Evolutionary conservation across 2,797 vertebrate genomes (phyloP), one percentile per base, ranked within the genome.

Genomic region (Peromyscus attwateri): DNA sequence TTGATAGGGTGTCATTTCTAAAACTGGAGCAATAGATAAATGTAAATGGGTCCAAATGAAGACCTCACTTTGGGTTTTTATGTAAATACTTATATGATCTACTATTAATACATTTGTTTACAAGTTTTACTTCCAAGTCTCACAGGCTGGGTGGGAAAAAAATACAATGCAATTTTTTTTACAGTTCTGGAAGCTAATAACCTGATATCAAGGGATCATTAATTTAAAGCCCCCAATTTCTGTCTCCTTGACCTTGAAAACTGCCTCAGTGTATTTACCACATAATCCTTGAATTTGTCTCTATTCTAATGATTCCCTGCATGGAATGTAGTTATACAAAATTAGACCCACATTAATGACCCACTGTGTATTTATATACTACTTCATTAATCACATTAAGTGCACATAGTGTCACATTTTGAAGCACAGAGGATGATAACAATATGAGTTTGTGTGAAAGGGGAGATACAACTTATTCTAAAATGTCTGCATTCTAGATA

Each of bases 381-480:
- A 66, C 0, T 13, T 49, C 14, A 84, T 75, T 80, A 66, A 87
- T 80, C 12, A 23, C 9, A 19, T 16, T 10, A 3, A 46, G 27
- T 52, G 21, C 46, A 89, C 40, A 37, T 9, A 25, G 0, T 60
- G 14, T 70, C 25, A 43, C 0, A 3, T 40, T 83, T 31, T 23
- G 40, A 83, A 7, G 23, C 4, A 46, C 14, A 12, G 43, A 34
- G 27, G 25, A 14, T 23, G 12, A 7, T 21, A 55, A 55, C 10
- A n/a, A 7, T n/a, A 37, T 11, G 25, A 64, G 43, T n/a, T 34
- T 64, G 11, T 34, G 16, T 12, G 55, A 4, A 29, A 31, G 52
- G 1, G 2, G 4, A 3, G 0, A n/a, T 8, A 23, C 25, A 49
- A 27, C 91, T 52, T 52, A 73, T 4, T 6, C 31, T 8, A 12